Percentiles rank a stretch among this genome's conserved stretches.
Evolutionary conservation across 2,113 vertebrate genomes (phyloP).

Genomic region (Albula glossodonta): DNA sequence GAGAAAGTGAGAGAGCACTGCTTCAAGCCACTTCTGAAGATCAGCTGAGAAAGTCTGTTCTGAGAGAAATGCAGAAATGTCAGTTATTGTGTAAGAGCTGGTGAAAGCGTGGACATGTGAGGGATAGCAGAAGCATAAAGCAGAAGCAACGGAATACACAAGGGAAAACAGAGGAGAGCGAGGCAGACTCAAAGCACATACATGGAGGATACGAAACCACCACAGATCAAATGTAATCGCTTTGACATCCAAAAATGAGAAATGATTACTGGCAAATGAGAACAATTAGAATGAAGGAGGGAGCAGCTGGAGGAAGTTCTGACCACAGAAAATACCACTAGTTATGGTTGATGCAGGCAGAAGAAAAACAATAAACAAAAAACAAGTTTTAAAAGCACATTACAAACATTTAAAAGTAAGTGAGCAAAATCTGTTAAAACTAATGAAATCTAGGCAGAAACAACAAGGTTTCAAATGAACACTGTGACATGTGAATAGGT

Average conservation of each 20-base stretch:
- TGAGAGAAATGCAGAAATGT: not conserved
- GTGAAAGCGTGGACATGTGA: not conserved
- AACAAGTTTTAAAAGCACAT: not conserved
- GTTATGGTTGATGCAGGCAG: not conserved
- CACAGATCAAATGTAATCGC: not conserved
- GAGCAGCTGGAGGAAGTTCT: not conserved
- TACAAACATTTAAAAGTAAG: not conserved
- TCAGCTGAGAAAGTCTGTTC: not conserved
- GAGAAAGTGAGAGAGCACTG: not conserved
- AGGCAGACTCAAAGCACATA: not conserved
- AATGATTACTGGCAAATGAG: not conserved
- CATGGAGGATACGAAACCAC: not conserved
- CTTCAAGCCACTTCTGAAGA: not conserved
- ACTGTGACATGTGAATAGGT: not conserved
- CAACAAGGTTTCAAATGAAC: not conserved
- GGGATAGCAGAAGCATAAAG: not conserved
- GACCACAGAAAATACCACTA: not conserved
- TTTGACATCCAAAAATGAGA: not conserved
- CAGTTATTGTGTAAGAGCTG: not conserved
- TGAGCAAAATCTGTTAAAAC: not conserved
- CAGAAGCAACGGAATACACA: not conserved
- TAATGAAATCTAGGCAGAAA: not conserved
- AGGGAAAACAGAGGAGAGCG: not conserved
- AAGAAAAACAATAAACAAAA: not conserved
- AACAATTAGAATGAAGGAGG: not conserved